Percentiles rank a stretch among this genome's conserved stretches.
Conservation (phyloP, 2,888 invertebrate species). For the Bruchidius siliquastri region DNA sequence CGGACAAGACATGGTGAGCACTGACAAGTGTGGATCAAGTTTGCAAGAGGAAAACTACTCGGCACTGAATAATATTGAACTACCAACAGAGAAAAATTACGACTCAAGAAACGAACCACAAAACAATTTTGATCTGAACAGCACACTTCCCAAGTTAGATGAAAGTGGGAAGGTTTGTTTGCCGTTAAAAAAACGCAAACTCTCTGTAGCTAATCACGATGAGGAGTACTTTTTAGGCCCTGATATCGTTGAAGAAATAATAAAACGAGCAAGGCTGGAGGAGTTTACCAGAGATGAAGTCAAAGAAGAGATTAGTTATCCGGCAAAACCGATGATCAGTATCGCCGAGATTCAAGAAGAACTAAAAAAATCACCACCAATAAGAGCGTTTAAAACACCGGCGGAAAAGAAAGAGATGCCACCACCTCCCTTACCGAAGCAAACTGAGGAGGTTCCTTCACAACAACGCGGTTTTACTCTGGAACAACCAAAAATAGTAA, state of each 20-base stretch:
- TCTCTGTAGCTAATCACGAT: conserved; percentile 23
- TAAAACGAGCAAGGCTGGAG: conserved; percentile 18
- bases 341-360: conserved; percentile 41
- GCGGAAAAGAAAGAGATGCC: conserved; percentile 44
- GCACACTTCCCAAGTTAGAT: no score
- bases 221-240: conserved; percentile 18
- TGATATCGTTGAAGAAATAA: conserved; percentile 20
- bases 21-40: no score
- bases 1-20: no score
- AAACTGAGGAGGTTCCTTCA: background rate
- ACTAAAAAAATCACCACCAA: conserved; percentile 14
- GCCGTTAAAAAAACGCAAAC: conserved; percentile 40
- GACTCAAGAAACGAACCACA: no score
- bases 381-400: conserved; percentile 39
- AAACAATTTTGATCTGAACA: no score
- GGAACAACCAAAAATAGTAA: conserved; percentile 23
- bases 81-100: no score
- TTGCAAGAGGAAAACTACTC: no score
- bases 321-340: conserved; percentile 43
- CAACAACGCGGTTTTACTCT: background rate
- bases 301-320: conserved; percentile 40
- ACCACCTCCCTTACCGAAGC: conserved; percentile 20
- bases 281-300: conserved; percentile 5
- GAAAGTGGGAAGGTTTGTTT: conserved; percentile 12
- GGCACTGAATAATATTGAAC: no score